Evolutionary conservation across 1,140 invertebrate genomes (phyloP), one percentile per base, ranked within the genome.

Genomic region (Monomorium pharaonis): DNA sequence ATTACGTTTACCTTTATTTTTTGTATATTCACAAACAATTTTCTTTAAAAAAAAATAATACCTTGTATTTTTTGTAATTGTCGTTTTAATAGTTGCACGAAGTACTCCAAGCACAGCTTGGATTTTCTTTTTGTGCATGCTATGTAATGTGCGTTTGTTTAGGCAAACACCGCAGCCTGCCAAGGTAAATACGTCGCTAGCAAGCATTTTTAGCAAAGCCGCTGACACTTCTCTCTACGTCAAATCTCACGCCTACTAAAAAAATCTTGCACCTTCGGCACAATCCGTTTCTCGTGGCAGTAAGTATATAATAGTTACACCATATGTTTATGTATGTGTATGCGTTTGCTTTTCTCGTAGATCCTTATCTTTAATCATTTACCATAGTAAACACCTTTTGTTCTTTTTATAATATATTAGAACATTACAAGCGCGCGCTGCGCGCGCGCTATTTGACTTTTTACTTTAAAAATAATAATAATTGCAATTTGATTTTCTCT

Each of bases 141-240:
- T 76, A 63, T 89, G 85, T 69, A 85, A 62, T 86, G 37, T 87
- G n/a, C 87, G 84, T 75, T 88, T 89, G 44, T 93, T 90, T 95
- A 97, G 97, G 98, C 98, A 65, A 99, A 99, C 95, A 95, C 96
- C 91, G 95, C 96, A 74, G 98, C 98, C 84, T 96, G 96, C 87
- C 95, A 96, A 94, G 98, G 97, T 88, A 97, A 98, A 95, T 99
- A 98, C 91, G 95, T 95, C 30, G 96, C 97, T 89, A 98, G 98
- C 60, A n/a, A 98, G 97, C 62, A 96, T 97, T 88, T 95, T 95
- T 30, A 97, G 97, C 62, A 95, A 97, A 86, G 97, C 97, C 85
- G 97, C 96, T 65, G 94, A 95, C 81, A 95, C 96, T 91, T 98
- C 97, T 83, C 97, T 98, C 92, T 98, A 98, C 95, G 95, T 97